Base-by-base conservation (phyloP, 2,113 vertebrate genomes). In the Burhinus oedicnemus region DNA sequence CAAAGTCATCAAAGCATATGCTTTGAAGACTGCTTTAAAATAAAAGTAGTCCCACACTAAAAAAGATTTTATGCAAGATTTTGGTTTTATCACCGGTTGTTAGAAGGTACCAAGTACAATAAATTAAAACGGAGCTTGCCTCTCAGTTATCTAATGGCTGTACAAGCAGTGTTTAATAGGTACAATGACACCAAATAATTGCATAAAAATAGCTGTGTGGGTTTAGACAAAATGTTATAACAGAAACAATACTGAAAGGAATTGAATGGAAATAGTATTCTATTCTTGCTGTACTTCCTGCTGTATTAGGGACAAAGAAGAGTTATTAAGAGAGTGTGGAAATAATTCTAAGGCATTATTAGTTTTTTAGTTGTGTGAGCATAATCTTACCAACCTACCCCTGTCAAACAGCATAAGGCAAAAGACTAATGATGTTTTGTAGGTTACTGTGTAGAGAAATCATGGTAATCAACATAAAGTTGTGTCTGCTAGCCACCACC, bases 221-320 rank as follows among this genome's bases (percentile, higher is more conserved):
- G 64, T 76, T 94, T 91, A 58, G 49, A 81, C 21, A 92, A 83
- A 90, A 91, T 91, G 12, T 89, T 79, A 15, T 80, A 90, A 78
- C n/a, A 72, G 70, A 84, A 92, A 87, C 23, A 89, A 83, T 68
- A 44, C 29, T 71, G 44, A 81, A 83, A 93, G n/a, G 23, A 83
- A 75, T 34, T 62, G 36, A 76, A 89, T 51, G 29, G 44, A 87
- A 96, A 89, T 12, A 75, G 3, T 62, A 30, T 66, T 75, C 74
- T 81, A n/a, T 79, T 89, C 42, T 83, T 83, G 30, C 16, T 11
- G 44, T 77, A 61, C 22, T 72, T 36, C 22, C 76, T 82, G 18
- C n/a, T 32, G 27, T 34, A 80, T n/a, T 9, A 68, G 18, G 22
- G 30, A 71, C 26, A 64, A 78, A 74, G n/a, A 69, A 57, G 25